Conservation (phyloP, 2,888 invertebrate genomes). For the Orthonevra nobilis region DNA sequence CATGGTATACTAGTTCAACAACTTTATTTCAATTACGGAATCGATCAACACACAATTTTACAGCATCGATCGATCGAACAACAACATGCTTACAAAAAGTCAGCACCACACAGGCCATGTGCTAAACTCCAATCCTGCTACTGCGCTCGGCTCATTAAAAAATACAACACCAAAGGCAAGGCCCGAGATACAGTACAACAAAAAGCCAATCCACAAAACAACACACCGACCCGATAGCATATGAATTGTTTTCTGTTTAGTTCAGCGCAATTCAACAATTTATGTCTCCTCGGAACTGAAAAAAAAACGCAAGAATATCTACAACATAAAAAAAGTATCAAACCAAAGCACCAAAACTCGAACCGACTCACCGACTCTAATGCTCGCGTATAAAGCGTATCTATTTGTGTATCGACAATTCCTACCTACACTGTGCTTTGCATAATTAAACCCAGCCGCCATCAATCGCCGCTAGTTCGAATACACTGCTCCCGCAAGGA, state of each 20-base stretch:
- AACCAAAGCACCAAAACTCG: constrained; percentile 12
- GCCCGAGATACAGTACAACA: no score
- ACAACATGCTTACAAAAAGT: not conserved
- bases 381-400: constrained; percentile 45
- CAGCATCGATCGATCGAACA: constrained; percentile 45
- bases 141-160: constrained; percentile 52
- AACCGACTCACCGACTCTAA: constrained; percentile 44
- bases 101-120: constrained; percentile 41
- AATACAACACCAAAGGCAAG: constrained; percentile 35
- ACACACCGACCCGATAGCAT: constrained; percentile 12
- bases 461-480: not conserved
- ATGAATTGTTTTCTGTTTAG: constrained; percentile 40
- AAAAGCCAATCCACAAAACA: not conserved
- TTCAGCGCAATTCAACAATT: constrained; percentile 61
- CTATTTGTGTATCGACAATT: constrained; percentile 54
- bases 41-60: constrained; percentile 62
- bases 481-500: constrained; percentile 44
- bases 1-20: constrained; percentile 12
- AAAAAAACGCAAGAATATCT: constrained; percentile 19
- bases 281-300: constrained; percentile 43
- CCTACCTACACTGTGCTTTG: constrained; percentile 62
- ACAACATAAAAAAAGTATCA: constrained; percentile 25
- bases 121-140: constrained; percentile 29
- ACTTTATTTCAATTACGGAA: constrained; percentile 49
- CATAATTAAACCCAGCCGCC: constrained; percentile 55